A percentile compares a stretch with the other conserved stretches of the same genome.
phyloP scores from a whole-genome alignment of 64 coral and sea anemone species.

The Porites lutea region DNA sequence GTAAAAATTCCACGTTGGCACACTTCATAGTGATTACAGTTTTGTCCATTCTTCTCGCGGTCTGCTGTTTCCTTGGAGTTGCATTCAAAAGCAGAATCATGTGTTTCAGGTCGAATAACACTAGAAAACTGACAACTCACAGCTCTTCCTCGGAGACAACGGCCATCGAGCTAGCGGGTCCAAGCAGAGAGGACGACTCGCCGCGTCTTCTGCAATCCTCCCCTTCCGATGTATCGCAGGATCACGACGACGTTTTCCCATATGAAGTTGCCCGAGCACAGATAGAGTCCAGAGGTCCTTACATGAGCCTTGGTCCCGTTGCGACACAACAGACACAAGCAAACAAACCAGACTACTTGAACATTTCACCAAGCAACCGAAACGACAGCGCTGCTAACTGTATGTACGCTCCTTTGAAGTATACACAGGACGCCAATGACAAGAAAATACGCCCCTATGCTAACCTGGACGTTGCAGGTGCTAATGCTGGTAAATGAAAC shows the following conservation, averaged over 20 bases:
- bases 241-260: conserved; percentile 28
- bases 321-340: neutral
- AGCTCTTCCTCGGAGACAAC: conserved; percentile 8
- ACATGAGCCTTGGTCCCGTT: neutral
- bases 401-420: conserved; percentile 30
- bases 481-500: neutral
- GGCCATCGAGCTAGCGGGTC: neutral
- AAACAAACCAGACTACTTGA: conserved; percentile 8
- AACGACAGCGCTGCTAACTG: conserved; percentile 42
- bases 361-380: conserved; percentile 49
- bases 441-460: neutral
- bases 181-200: neutral
- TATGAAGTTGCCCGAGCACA: neutral
- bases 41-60: neutral
- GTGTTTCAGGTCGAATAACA: neutral
- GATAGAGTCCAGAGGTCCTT: neutral
- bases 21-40: neutral
- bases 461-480: neutral
- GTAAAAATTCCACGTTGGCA: neutral
- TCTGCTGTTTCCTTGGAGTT: neutral
- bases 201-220: neutral
- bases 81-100: neutral
- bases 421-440: neutral
- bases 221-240: neutral
- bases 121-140: conserved; percentile 9